Base-by-base conservation (phyloP, 2,113 vertebrate species). In the Lepisosteus oculatus region DNA sequence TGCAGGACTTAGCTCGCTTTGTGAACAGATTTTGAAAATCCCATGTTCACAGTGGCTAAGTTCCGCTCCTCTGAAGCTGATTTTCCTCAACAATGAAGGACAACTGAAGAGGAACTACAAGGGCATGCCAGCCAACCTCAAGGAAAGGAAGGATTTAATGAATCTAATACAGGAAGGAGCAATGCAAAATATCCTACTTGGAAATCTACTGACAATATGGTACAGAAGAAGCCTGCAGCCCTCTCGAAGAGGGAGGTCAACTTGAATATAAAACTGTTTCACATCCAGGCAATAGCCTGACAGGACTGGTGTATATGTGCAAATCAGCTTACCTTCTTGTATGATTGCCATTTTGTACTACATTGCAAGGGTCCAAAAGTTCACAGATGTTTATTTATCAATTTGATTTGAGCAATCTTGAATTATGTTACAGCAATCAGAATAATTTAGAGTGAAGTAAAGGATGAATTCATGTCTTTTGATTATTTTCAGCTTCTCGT, bases 31-130 rank as follows among this genome's bases (percentile, higher is more conserved):
- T 83, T 86, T 78, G 82, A 73, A 84, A 85, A 78, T 65, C 79
- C 80, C 78, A 80, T 94, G 93, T 94, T 94, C 93, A 94, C 93
- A 94, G 93, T 94, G 93, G 92, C 93, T 94, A 94, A 94, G 93
- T 94, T 94, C 93, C 92, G 91, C 91, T 85, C 81, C 88, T 90
- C 86, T 80, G 90, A 86, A 88, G 72, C 77, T 51, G 55, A 61
- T 6, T 65, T n/a, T 3, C 41, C 8, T 4, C 15, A 11, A 61
- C 45, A 15, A 55, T 9, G 55, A 47, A 29, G 67, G 9, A 13
- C 44, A 56, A 63, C 17, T 61, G 43, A 67, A 62, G 67, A 51
- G 74, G 15, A 4, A 3, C 29, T 12, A 9, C 42, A 41, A 57
- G 54, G 57, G 6, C 45, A 17, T 5, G 4, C 6, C 55, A 45